Base-by-base conservation (phyloP, 2,888 invertebrate species). In the Tetanocera ferruginea region DNA sequence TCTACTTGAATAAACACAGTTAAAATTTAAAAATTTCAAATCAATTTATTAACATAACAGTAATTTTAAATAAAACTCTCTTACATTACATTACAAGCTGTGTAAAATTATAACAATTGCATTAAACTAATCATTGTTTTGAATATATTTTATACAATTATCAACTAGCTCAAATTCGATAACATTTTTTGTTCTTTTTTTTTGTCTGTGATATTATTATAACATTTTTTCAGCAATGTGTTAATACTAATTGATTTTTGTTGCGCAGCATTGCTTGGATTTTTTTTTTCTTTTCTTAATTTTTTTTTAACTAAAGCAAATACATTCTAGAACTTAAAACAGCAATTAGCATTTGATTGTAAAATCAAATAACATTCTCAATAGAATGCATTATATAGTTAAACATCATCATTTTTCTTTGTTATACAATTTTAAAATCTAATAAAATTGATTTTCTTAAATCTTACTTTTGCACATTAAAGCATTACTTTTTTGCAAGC, bases 331-430 rank as follows among this genome's bases (percentile, higher is more conserved):
- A 64, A 64, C 14, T 34, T 64, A 28, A 8, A 67, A 67, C 67
- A 67, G 37, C 14, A 19, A 14, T 43, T 66, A 43, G n/a, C 34
- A 34, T 66, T 66, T 66, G 0, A 66, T 37, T 3, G 1, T 17
- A n/a, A 66, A 37, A 66, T 37, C 43, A 66, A 43, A 67, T 23
- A n/a, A 25, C 67, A 67, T 43, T 67, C 19, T 43, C 43, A n/a
- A 67, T 64, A 60, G 25, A 25, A 23, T 43, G 43, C 28, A 8
- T 60, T 28, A 49, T 43, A 19, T 19, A 37, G 23, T 19, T 67
- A 11, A 43, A 67, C 8, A 31, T 34, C 23, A 67, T 19, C 43
- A 43, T 37, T 19, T 43, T 37, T n/a, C 3, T 64, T 34, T 34
- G 14, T 34, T 31, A 34, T 64, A 28, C 28, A 60, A 28, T 60